Conservation (phyloP, 2,797 vertebrate species). For the Carcharodon carcharias region DNA sequence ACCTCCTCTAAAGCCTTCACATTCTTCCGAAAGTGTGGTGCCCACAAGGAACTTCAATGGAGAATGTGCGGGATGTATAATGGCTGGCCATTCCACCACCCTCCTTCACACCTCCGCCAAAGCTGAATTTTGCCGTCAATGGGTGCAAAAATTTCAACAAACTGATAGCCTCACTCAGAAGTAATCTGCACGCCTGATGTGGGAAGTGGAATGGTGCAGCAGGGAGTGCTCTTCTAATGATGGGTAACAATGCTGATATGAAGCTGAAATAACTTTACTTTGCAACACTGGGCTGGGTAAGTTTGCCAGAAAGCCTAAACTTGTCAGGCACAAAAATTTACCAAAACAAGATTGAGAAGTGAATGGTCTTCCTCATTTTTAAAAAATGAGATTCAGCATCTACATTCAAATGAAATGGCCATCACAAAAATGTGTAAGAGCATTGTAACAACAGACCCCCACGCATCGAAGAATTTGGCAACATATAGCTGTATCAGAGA, state of each 20-base stretch:
- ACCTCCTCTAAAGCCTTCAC: neutral
- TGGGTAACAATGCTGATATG: neutral
- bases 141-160: neutral
- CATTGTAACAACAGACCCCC: neutral
- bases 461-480: neutral
- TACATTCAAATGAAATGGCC: neutral
- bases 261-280: neutral
- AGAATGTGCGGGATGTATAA: neutral
- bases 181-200: neutral
- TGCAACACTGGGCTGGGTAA: no score
- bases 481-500: neutral
- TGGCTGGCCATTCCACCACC: neutral
- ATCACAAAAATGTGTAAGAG: no score
- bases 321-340: neutral
- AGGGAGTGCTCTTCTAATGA: neutral
- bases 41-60: neutral
- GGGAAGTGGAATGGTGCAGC: neutral
- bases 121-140: neutral
- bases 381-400: neutral
- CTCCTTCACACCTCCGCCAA: no score
- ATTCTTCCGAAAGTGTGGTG: neutral
- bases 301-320: neutral
- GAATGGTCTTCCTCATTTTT: neutral
- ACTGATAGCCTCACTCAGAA: neutral
- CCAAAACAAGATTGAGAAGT: neutral